A percentile compares a stretch with the other conserved stretches of the same genome.
Conservation (phyloP, 2,888 invertebrate species). For the Micoletzkya japonica region DNA sequence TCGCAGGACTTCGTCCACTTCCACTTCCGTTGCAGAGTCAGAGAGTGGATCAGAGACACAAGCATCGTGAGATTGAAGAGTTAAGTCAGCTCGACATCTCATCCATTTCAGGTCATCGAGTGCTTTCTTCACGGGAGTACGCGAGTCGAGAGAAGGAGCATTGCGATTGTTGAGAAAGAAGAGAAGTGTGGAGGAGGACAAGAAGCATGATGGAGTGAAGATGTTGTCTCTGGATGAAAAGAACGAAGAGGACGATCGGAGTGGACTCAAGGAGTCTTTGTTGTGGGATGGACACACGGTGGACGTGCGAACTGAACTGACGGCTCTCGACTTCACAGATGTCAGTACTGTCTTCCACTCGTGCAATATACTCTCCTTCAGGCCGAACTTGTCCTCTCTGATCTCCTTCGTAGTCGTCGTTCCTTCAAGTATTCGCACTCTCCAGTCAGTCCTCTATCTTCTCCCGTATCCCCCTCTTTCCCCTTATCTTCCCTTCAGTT, state of each 20-base stretch:
- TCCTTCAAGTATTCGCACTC: neutral
- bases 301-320: slow-evolving; percentile 21
- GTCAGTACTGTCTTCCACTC: neutral
- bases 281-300: slow-evolving; percentile 25
- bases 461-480: neutral
- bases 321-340: slow-evolving; percentile 24
- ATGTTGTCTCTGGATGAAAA: neutral
- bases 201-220: no score
- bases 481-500: neutral
- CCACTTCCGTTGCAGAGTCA: slow-evolving; percentile 2
- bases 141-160: neutral
- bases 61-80: neutral
- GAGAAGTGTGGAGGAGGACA: slow-evolving; percentile 4
- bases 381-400: slow-evolving; percentile 19
- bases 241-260: neutral
- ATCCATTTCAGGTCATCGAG: slow-evolving; percentile 4
- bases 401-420: slow-evolving; percentile 5
- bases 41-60: neutral
- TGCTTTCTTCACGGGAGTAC: neutral
- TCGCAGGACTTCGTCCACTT: slow-evolving; percentile 3
- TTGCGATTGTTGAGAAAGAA: slow-evolving; percentile 17
- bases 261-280: slow-evolving; percentile 13
- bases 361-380: neutral
- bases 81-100: neutral
- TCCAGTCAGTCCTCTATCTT: neutral